Conservation (phyloP, 30 jellyfish, hydroid and myxozoan species). For the Morbakka virulenta region DNA sequence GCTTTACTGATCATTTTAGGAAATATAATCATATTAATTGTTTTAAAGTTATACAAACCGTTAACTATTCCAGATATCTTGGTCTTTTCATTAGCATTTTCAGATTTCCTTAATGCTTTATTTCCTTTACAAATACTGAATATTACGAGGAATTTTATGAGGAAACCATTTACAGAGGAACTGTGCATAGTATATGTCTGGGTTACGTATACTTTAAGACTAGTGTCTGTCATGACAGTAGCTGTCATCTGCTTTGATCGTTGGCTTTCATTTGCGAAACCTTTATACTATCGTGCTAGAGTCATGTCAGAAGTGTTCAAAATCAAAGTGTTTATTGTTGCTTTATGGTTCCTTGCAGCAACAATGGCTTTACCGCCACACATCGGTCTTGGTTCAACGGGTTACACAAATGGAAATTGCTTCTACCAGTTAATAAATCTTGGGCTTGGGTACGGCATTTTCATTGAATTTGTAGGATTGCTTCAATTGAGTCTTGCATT, state of each 20-base stretch:
- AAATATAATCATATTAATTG: slow-evolving; percentile 41
- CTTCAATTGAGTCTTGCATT: slow-evolving; percentile 47
- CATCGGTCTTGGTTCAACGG: slow-evolving; percentile 11
- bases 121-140: slow-evolving; percentile 57
- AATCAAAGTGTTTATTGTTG: slow-evolving; percentile 31
- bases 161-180: slow-evolving; percentile 29
- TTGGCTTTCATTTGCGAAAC: slow-evolving; percentile 50
- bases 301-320: slow-evolving; percentile 50
- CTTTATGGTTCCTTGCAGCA: slow-evolving; percentile 53
- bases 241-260: slow-evolving; percentile 72
- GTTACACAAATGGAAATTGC: slow-evolving; percentile 18
- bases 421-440: slow-evolving; percentile 44
- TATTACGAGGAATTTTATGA: slow-evolving; percentile 16
- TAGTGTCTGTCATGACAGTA: slow-evolving; percentile 57
- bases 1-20: slow-evolving; percentile 41
- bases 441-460: slow-evolving; percentile 48
- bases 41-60: slow-evolving; percentile 64
- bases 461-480: slow-evolving; percentile 52
- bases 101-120: slow-evolving; percentile 51
- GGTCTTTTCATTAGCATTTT: slow-evolving; percentile 66
- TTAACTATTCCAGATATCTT: slow-evolving; percentile 68
- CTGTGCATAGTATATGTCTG: slow-evolving; percentile 42
- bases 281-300: slow-evolving; percentile 49
- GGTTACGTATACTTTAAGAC: slow-evolving; percentile 40
- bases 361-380: slow-evolving; percentile 54